Conservation (phyloP, 2,888 invertebrate species). For the Apamea sordens region DNA sequence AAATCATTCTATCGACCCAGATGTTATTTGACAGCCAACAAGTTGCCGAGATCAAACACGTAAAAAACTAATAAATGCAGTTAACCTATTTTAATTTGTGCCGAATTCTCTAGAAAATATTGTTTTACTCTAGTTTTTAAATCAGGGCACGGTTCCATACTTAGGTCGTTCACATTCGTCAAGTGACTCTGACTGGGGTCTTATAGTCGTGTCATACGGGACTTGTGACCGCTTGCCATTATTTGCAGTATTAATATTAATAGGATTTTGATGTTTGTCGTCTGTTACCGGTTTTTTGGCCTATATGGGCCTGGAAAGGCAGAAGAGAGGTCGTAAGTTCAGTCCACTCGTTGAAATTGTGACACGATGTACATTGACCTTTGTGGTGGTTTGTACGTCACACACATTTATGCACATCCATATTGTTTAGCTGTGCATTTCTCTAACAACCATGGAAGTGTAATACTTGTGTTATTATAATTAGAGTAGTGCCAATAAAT, state of each 20-base stretch:
- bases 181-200: not conserved
- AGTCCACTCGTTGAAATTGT: not conserved
- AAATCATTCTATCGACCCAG: slow-evolving; percentile 56
- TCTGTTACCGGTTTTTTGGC: slow-evolving; percentile 10
- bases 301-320: slow-evolving; percentile 13
- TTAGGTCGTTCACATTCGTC: slow-evolving; percentile 28
- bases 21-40: slow-evolving; percentile 53
- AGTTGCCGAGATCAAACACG: slow-evolving; percentile 53
- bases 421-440: too few relatives aligned
- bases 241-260: slow-evolving; percentile 52
- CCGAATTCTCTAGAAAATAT: slow-evolving; percentile 40
- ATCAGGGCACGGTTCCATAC: slow-evolving; percentile 28
- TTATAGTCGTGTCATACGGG: slow-evolving; percentile 27
- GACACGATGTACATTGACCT: too few relatives aligned
- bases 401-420: too few relatives aligned
- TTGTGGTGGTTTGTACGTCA: too few relatives aligned
- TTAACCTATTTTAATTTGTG: slow-evolving; percentile 54
- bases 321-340: slow-evolving; percentile 2
- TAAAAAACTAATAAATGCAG: slow-evolving; percentile 43
- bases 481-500: too few relatives aligned
- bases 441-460: too few relatives aligned
- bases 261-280: slow-evolving; percentile 16
- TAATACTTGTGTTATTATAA: too few relatives aligned
- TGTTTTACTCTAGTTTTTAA: slow-evolving; percentile 43
- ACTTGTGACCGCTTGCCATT: slow-evolving; percentile 39